phyloP scores from a whole-genome alignment of 2,797 vertebrate species.

The Silurus aristotelis region DNA sequence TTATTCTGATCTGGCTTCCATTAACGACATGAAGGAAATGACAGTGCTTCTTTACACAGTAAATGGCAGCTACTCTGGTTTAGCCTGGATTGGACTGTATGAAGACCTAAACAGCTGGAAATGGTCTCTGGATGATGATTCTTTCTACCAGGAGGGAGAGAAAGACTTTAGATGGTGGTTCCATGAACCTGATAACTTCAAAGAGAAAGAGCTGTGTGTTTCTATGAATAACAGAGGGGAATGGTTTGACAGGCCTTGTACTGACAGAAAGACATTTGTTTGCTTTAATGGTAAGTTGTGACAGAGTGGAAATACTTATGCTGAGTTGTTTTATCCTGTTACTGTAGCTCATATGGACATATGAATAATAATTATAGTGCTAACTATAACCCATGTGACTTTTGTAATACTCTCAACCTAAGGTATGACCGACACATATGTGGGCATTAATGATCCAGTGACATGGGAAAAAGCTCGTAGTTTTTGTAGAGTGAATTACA shows the following conservation, averaged over 20 bases:
- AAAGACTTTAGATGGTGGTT: neutral
- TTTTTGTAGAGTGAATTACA: slow-evolving; percentile 35
- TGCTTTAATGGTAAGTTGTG: neutral
- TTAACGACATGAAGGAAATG: slow-evolving; percentile 33
- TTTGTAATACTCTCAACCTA: no score
- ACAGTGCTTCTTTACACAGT: no score
- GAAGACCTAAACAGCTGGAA: no score
- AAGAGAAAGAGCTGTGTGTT: neutral
- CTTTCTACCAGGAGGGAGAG: neutral
- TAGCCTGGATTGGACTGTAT: no score
- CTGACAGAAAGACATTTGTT: neutral
- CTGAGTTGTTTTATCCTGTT: neutral
- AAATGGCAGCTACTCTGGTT: no score
- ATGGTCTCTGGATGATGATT: no score
- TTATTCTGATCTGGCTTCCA: slow-evolving; percentile 32
- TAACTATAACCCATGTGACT: neutral
- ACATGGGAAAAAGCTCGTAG: slow-evolving; percentile 43
- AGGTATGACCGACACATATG: neutral
- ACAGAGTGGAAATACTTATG: neutral
- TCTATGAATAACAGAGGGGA: neutral
- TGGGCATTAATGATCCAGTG: neutral
- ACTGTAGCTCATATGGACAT: neutral
- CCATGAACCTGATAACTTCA: neutral
- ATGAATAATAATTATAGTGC: neutral
- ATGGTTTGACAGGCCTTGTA: slow-evolving; percentile 18